phyloP scores from a whole-genome alignment of 2,797 vertebrate species.

The Eospalax fontanierii region DNA sequence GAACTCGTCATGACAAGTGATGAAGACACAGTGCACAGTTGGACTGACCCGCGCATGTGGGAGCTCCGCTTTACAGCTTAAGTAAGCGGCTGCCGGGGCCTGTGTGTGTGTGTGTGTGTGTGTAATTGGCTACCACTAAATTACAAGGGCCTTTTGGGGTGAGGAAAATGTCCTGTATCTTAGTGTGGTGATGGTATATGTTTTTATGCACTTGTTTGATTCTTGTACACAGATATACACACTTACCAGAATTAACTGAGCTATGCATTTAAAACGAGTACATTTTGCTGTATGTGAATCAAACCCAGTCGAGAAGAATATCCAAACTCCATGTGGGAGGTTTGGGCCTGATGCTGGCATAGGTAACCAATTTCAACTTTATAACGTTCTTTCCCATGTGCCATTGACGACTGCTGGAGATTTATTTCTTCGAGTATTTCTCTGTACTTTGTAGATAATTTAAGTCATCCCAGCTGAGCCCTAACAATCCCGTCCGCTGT shows the following conservation, averaged over 20 bases:
- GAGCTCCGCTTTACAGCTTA: too few species aligned
- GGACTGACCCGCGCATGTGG: accelerated
- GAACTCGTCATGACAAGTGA: accelerated
- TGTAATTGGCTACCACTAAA: not conserved
- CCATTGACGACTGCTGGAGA: not conserved
- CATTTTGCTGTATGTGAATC: not conserved
- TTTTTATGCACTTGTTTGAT: not conserved
- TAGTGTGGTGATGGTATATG: accelerated
- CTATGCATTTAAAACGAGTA: not conserved
- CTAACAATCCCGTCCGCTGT: not conserved
- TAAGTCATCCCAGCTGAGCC: constrained; percentile 63
- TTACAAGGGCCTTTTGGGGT: accelerated
- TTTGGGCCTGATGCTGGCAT: not conserved
- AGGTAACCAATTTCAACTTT: not conserved
- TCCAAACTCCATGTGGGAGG: not conserved
- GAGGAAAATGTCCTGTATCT: accelerated
- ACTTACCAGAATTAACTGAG: not conserved
- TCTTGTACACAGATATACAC: accelerated
- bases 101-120: too few species aligned
- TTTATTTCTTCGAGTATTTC: constrained; percentile 1
- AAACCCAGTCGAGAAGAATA: not conserved
- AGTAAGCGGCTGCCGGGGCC: not conserved
- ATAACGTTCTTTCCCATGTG: not conserved
- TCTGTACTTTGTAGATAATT: not conserved
- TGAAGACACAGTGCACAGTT: accelerated